A percentile compares a stretch with the other conserved stretches of the same genome.
Evolutionary conservation across 2,888 invertebrate genomes (phyloP).

Genomic region (Drosophila demipolita): DNA sequence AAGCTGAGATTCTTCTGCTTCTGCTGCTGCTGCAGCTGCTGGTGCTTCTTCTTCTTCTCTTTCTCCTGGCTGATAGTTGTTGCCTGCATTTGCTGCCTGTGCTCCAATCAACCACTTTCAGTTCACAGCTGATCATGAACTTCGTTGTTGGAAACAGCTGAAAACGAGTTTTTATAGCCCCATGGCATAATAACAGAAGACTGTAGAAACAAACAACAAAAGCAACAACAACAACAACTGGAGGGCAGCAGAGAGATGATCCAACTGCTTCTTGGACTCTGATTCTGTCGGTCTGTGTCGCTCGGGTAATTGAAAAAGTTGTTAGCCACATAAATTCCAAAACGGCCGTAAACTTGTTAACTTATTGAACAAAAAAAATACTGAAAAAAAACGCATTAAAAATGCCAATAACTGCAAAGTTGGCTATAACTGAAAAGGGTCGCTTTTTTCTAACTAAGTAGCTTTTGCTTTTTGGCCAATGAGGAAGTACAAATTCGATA

Average conservation of each 20-base stretch:
- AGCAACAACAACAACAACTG: slow-evolving; percentile 11
- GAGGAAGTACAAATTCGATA: slow-evolving; percentile 65
- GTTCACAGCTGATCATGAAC: slow-evolving; percentile 81
- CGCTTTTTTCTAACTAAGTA: slow-evolving; percentile 23
- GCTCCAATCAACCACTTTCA: slow-evolving; percentile 78
- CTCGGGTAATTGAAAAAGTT: slow-evolving; percentile 73
- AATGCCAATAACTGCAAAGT: slow-evolving; percentile 56
- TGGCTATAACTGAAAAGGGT: slow-evolving; percentile 26
- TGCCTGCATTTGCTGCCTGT: slow-evolving; percentile 20
- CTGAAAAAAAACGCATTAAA: slow-evolving; percentile 59
- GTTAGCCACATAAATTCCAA: slow-evolving; percentile 79
- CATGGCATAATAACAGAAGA: slow-evolving; percentile 75
- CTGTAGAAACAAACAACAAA: slow-evolving; percentile 22
- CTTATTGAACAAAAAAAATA: slow-evolving; percentile 47
- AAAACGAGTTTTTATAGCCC: slow-evolving; percentile 76
- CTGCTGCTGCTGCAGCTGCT: background rate
- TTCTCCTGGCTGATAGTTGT: slow-evolving; percentile 9
- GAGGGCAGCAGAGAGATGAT: slow-evolving; percentile 31
- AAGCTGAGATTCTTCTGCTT: slow-evolving; percentile 45
- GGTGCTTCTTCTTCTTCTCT: slow-evolving; percentile 20
- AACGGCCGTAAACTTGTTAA: slow-evolving; percentile 77
- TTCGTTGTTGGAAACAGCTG: slow-evolving; percentile 68
- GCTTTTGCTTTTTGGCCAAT: slow-evolving; percentile 54
- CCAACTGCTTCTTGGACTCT: slow-evolving; percentile 32
- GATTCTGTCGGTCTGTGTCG: slow-evolving; percentile 33